Base-by-base conservation (phyloP, 2,113 vertebrate species). In the Nymphicus hollandicus region DNA sequence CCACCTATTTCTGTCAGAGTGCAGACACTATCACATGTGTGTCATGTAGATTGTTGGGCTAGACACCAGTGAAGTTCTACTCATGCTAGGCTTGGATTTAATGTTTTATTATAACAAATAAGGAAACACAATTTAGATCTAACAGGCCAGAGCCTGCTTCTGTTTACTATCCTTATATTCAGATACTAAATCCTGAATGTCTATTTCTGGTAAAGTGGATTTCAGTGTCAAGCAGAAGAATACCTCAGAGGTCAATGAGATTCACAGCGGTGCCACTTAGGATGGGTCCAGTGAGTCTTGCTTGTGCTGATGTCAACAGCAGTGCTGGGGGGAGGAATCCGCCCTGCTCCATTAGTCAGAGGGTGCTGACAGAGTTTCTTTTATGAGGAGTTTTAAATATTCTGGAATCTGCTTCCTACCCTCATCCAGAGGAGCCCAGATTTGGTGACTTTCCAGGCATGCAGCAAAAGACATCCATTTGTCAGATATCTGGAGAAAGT, bases 121-220 rank as follows among this genome's bases (percentile, higher is more conserved):
- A 86, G 73, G 50, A 89, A 92, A 73, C 15, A 23, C 61, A 72
- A 31, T 74, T 81, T 79, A 43, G 39, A 50, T 68, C 80, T 64
- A 85, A 60, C 35, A 50, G 33, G 11, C 33, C 47, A 69, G 68
- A 93, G 70, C 20, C 74, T 89, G 74, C 65, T 91, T 86, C 92
- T 89, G 4, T 79, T 93, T 91, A 60, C 53, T 85, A 10, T 43
- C 60, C 77, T 74, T 77, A 41, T 63, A 60, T 76, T 93, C 87
- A 79, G 73, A 43, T 84, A 50, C 78, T 61, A 92, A 96, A 82
- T 50, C 65, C 80, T 85, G 87, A 81, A 33, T 91, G 71, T 83
- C 83, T 84, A 3, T 88, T 91, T 86, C 91, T 92, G 74, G 61
- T 85, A 55, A 69, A 61, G 22, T 81, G 35, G 52, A 85, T 85